These are phyloP conservation scores for Allolobophora icterica DNA, from an alignment of 2,888 invertebrate species.

Conservation along the genomic window DNA sequence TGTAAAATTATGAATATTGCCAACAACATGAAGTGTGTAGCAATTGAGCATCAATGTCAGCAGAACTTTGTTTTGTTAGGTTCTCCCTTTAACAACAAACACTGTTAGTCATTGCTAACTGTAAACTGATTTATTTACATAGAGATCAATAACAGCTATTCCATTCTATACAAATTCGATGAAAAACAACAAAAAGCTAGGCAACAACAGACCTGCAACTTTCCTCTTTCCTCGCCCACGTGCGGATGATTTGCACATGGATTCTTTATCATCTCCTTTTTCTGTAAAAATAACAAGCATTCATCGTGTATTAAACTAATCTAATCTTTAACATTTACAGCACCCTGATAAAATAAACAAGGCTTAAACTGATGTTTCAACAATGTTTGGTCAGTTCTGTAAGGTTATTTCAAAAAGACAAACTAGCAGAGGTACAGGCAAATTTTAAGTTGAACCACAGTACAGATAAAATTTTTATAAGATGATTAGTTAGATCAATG, in stretches of 20 bases:
- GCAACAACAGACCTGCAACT: not conserved
- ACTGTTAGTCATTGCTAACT: not conserved
- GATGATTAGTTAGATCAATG: too few relatives aligned
- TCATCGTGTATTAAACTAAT: too few relatives aligned
- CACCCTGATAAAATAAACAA: too few relatives aligned
- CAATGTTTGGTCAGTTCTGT: too few relatives aligned
- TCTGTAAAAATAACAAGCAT: not conserved
- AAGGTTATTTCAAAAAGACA: too few relatives aligned
- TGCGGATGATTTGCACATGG: not conserved
- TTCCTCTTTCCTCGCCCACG: constrained; percentile 2
- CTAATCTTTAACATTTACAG: too few relatives aligned
- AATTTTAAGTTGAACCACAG: too few relatives aligned
- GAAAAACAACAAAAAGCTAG: not conserved
- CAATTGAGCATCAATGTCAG: not conserved
- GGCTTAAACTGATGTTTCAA: too few relatives aligned
- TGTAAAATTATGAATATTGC: not conserved
- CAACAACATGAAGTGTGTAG: not conserved
- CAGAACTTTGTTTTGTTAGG: too few relatives aligned
- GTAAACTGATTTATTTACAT: not conserved
- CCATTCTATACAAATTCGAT: not conserved
- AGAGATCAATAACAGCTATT: not conserved
- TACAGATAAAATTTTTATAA: too few relatives aligned
- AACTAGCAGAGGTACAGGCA: too few relatives aligned
- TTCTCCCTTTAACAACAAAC: too few relatives aligned
- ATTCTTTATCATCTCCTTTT: not conserved